phyloP scores from a whole-genome alignment of 1,140 invertebrate species.

The Matsumurasca onukii region DNA sequence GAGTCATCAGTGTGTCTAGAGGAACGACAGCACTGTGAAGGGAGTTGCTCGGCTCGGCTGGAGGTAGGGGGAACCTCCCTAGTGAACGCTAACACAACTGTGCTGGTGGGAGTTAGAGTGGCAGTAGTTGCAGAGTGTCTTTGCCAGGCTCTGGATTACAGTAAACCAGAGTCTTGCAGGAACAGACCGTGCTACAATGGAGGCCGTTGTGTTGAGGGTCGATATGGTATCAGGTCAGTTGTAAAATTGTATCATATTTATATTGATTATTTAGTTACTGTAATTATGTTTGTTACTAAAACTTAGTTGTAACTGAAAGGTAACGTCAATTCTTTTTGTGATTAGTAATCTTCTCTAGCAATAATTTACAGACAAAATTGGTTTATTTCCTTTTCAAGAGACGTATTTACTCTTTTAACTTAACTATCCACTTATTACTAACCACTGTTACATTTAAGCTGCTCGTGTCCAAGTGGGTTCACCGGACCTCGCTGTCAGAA shows the following conservation, averaged over 20 bases:
- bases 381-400: too few species aligned
- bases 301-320: background rate
- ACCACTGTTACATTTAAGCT: too few species aligned
- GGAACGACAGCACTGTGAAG: constrained; percentile 93
- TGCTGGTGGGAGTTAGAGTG: constrained; percentile 88
- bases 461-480: constrained; percentile 87
- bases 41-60: constrained; percentile 90
- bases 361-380: too few species aligned
- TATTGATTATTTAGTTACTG: background rate
- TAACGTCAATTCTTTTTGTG: background rate
- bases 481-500: constrained; percentile 95
- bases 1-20: constrained; percentile 96
- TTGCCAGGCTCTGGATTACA: constrained; percentile 88
- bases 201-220: constrained; percentile 86
- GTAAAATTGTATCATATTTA: constrained; percentile 45
- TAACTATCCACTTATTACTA: too few species aligned
- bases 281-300: background rate
- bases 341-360: background rate
- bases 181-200: constrained; percentile 93
- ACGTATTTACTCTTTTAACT: too few species aligned
- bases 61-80: constrained; percentile 87
- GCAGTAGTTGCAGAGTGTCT: constrained; percentile 88
- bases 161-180: constrained; percentile 84
- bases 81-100: constrained; percentile 96
- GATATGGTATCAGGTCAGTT: constrained; percentile 76